These are phyloP conservation scores for Sorex maritimensis DNA, from an alignment of 2,797 vertebrate genomes.

Conservation along the genomic window DNA sequence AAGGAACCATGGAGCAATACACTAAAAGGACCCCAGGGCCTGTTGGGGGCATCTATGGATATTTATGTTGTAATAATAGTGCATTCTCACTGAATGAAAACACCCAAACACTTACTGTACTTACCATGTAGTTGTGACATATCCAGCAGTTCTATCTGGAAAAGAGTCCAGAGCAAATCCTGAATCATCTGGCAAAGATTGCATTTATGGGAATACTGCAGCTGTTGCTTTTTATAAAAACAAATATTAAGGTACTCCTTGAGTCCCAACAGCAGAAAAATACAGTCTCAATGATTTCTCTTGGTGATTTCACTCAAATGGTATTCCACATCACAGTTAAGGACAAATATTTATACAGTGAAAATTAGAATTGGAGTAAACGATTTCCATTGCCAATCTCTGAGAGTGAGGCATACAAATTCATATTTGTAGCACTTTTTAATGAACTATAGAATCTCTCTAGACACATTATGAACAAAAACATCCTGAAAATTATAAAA, in stretches of 20 bases:
- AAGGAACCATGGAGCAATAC: background rate
- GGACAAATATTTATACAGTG: background rate
- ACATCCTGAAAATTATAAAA: background rate
- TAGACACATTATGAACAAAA: background rate
- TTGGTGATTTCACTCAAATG: background rate
- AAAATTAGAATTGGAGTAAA: background rate
- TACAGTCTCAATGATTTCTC: background rate
- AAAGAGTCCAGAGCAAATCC: conserved; percentile 81
- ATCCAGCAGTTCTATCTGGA: conserved; percentile 67
- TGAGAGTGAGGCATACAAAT: background rate
- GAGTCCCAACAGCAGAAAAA: background rate
- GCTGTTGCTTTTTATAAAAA: background rate
- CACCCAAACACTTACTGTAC: conserved; percentile 25
- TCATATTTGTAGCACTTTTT: background rate
- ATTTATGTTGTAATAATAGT: conserved; percentile 37
- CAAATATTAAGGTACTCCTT: background rate
- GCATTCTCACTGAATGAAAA: conserved; percentile 32
- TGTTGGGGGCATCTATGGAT: too few species aligned
- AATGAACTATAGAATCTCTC: background rate
- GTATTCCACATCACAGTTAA: background rate
- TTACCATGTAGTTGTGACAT: conserved; percentile 33
- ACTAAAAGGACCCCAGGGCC: too few species aligned
- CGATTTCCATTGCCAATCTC: background rate
- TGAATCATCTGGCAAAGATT: conserved; percentile 75
- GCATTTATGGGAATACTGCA: conserved; percentile 55